These are phyloP conservation scores for Apis florea DNA, from an alignment of 1,140 invertebrate genomes.

Conservation along the genomic window DNA sequence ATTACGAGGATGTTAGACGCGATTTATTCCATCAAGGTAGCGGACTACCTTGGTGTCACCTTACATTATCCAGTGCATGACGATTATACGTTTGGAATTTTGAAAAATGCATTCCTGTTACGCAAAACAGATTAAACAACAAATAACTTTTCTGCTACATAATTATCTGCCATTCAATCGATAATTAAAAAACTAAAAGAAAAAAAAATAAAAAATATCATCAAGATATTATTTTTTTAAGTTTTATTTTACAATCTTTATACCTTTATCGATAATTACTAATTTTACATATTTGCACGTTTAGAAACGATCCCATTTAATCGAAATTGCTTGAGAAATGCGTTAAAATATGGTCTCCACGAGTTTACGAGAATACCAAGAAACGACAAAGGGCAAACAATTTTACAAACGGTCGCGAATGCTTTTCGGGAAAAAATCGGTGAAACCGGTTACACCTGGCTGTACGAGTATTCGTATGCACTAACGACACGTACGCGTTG, in stretches of 20 bases:
- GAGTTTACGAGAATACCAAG: slow-evolving; percentile 8
- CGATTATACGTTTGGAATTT: slow-evolving; percentile 63
- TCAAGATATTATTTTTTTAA: too few species aligned
- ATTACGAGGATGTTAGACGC: not conserved
- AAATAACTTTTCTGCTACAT: not conserved
- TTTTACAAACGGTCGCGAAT: slow-evolving; percentile 65
- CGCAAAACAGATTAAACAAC: slow-evolving; percentile 6
- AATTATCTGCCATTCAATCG: not conserved
- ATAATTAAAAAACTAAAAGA: too few species aligned
- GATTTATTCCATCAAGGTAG: slow-evolving; percentile 34
- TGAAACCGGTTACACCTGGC: slow-evolving; percentile 67
- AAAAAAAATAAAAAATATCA: too few species aligned
- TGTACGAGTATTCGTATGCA: slow-evolving; percentile 46
- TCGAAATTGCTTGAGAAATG: not conserved
- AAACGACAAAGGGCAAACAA: slow-evolving; percentile 61
- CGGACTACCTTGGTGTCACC: slow-evolving; percentile 64
- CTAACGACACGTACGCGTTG: slow-evolving; percentile 29
- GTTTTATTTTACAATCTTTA: too few species aligned
- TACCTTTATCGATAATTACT: too few species aligned
- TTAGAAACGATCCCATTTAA: not conserved
- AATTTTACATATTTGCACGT: not conserved
- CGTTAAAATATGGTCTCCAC: not conserved
- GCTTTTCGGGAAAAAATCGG: slow-evolving; percentile 69
- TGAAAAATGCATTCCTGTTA: slow-evolving; percentile 53
- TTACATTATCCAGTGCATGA: slow-evolving; percentile 66